phyloP scores from a whole-genome alignment of 1,140 invertebrate species.

The Drosophila bocqueti region DNA sequence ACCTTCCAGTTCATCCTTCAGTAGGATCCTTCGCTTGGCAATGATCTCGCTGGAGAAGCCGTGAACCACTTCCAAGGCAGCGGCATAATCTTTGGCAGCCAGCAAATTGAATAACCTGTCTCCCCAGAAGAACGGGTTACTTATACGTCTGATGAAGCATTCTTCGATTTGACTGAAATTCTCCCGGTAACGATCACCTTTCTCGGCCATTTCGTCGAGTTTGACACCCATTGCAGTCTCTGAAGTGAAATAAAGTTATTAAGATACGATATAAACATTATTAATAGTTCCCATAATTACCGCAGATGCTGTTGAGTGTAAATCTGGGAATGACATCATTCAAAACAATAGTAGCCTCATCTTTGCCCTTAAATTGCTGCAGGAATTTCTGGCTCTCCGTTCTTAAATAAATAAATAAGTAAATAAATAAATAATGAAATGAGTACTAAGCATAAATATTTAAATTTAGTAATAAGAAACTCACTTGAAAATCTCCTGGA shows the following conservation, averaged over 20 bases:
- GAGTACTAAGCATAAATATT: no score
- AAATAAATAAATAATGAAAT: no score
- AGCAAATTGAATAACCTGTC: conserved; percentile 63
- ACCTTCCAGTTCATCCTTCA: conserved; percentile 36
- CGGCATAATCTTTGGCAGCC: conserved; percentile 43
- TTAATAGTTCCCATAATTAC: conserved; percentile 73
- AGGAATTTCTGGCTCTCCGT: conserved; percentile 84
- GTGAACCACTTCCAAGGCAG: conserved; percentile 57
- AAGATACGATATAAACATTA: no score
- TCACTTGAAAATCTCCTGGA: conserved; percentile 89
- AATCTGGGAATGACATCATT: conserved; percentile 85
- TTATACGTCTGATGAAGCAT: conserved; percentile 57
- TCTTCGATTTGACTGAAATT: conserved; percentile 70
- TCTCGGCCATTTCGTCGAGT: conserved; percentile 70
- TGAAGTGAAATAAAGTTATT: conserved; percentile 59
- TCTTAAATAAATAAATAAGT: conserved; percentile 29
- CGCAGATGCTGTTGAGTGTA: conserved; percentile 90
- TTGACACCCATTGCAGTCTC: conserved; percentile 93
- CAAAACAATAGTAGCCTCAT: conserved; percentile 36
- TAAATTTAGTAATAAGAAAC: conserved; percentile 31
- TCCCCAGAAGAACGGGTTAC: conserved; percentile 63
- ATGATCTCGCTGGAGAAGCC: conserved; percentile 77
- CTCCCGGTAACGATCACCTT: conserved; percentile 70
- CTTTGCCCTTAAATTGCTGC: conserved; percentile 38
- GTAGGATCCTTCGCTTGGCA: conserved; percentile 56